Evolutionary conservation across 1,140 invertebrate genomes (phyloP).

Genomic region (Zaprionus kolodkinae): DNA sequence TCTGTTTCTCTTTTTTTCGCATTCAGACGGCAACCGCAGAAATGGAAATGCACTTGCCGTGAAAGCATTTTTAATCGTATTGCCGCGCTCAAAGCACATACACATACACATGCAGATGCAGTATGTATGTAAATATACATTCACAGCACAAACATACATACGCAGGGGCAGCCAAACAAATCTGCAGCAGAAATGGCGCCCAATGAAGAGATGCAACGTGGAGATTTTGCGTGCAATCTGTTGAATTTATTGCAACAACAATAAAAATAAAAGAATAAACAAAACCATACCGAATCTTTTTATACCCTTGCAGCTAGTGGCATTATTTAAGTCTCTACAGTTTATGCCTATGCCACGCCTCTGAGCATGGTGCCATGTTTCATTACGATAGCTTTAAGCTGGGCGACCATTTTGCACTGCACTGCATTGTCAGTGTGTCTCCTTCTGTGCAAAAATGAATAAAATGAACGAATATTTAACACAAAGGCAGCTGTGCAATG

Average conservation of each 20-base stretch:
- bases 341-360: background rate
- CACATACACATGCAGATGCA: background rate
- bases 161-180: slow-evolving; percentile 18
- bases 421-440: background rate
- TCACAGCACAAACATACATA: slow-evolving; percentile 3
- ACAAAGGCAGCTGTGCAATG: slow-evolving; percentile 60
- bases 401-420: too few species aligned
- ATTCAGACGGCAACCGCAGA: slow-evolving; percentile 58
- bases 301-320: background rate
- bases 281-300: background rate
- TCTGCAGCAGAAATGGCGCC: slow-evolving; percentile 28
- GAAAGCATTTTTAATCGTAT: slow-evolving; percentile 83
- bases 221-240: slow-evolving; percentile 69
- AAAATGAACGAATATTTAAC: slow-evolving; percentile 14
- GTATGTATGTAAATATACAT: background rate
- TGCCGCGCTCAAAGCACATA: slow-evolving; percentile 25
- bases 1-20: background rate
- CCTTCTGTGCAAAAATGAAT: background rate
- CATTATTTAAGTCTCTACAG: background rate
- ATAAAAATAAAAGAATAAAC: background rate
- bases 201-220: slow-evolving; percentile 60
- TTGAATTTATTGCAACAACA: slow-evolving; percentile 35
- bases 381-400: background rate
- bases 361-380: background rate
- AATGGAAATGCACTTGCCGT: slow-evolving; percentile 81